Conservation (phyloP, 2,888 invertebrate species). For the Thysanoteuthis rhombus region DNA sequence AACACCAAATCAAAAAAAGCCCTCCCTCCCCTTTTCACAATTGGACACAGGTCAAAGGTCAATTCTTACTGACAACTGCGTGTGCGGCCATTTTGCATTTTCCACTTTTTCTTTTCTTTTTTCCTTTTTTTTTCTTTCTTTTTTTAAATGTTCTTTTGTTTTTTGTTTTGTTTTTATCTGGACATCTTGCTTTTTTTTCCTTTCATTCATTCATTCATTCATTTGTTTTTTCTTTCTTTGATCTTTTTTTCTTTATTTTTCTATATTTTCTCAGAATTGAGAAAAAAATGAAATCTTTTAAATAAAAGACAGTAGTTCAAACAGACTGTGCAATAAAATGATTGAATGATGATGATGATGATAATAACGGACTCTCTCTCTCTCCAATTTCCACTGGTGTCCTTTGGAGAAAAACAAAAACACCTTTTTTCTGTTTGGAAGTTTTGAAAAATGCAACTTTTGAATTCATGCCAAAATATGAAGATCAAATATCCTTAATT, state of each 20-base stretch:
- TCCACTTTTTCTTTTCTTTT: background rate
- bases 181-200: background rate
- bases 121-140: background rate
- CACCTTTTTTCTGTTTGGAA: slow-evolving; percentile 21
- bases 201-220: background rate
- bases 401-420: slow-evolving; percentile 15
- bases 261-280: slow-evolving; percentile 12
- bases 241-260: background rate
- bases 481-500: slow-evolving; percentile 27
- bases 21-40: background rate
- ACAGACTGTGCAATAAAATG: slow-evolving; percentile 28
- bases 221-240: background rate
- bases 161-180: background rate
- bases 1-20: background rate
- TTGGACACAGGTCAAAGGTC: slow-evolving; percentile 16
- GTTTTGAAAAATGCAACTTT: slow-evolving; percentile 20
- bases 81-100: background rate
- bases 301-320: background rate
- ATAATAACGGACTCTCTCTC: too few species aligned
- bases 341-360: background rate
- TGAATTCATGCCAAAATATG: slow-evolving; percentile 16
- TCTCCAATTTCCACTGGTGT: background rate
- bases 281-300: background rate
- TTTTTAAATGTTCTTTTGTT: slow-evolving; percentile 22
- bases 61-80: slow-evolving; percentile 22